Base-by-base conservation (phyloP, 1,140 invertebrate species). In the Drosophila equinoxialis region DNA sequence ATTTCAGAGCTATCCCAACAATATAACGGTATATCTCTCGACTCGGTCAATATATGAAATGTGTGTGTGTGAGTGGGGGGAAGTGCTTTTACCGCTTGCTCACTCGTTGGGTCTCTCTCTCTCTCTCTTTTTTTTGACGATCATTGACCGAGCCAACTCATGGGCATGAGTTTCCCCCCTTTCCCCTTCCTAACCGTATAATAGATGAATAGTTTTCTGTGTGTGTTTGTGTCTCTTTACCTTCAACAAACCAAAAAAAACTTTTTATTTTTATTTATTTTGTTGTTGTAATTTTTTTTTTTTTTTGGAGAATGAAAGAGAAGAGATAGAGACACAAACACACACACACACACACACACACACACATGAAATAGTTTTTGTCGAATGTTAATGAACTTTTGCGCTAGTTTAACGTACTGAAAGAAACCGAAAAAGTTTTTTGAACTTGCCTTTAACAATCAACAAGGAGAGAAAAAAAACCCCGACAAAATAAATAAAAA, bases 301-400 rank as follows among this genome's bases (percentile, higher is more conserved):
- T 65, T 65, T 55, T 65, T 55, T 67, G 39, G 65, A 42, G n/a
- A 65, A 45, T 59, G 11, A 64, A 33, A 20, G 39, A 20, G 54
- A 33, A 20, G 54, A 17, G 61, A 58, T 45, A 57, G 57, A 67
- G 5, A 58, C 14, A 65, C 3, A 57, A 39, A 39, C n/a, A n/a
- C n/a, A n/a, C n/a, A n/a, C n/a, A n/a, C 35, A 20, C 20, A 23
- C 20, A 62, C 30, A 65, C 39, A 68, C n/a, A 63, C 13, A 72
- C 68, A 58, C 69, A 54, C 58, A 68, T 77, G 55, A 70, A 90
- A 90, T 90, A 90, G 77, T 90, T 78, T 90, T 77, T 89, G 85
- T 90, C 81, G 85, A 89, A 89, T 89, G 84, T 89, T 89, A 89
- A 89, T 89, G 84, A 89, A 89, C 84, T 89, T 87, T 89, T 89